Evolutionary conservation across 2,797 vertebrate genomes (phyloP).

Genomic region (Merluccius polli): DNA sequence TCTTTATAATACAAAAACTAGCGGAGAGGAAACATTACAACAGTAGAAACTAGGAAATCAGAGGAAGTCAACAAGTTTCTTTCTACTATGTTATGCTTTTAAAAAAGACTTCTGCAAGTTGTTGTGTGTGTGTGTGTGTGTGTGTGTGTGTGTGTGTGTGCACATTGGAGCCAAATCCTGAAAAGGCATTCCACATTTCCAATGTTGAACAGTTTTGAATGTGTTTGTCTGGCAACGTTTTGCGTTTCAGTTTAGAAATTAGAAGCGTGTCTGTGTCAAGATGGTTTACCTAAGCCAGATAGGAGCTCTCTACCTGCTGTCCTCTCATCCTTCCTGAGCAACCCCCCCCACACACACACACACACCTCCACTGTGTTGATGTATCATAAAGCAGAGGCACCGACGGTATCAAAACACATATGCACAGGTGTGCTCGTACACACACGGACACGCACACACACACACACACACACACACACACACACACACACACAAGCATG

Average conservation of each 20-base stretch:
- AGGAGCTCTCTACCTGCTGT: neutral
- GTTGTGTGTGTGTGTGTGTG: neutral
- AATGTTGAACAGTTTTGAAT: neutral
- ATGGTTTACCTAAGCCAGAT: neutral
- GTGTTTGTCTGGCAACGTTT: neutral
- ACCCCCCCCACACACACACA: neutral
- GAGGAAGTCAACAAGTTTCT: neutral
- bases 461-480: conserved; percentile 20
- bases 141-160: neutral
- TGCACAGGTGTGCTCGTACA: conserved; percentile 9
- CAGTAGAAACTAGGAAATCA: neutral
- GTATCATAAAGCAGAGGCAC: neutral
- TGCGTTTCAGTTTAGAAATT: neutral
- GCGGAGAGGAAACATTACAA: neutral
- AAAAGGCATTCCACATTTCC: neutral
- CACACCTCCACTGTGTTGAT: neutral
- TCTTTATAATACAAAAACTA: neutral
- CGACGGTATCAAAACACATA: neutral
- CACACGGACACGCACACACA: conserved; percentile 24
- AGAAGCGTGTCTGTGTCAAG: neutral
- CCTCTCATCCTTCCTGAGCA: neutral
- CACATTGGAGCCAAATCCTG: neutral
- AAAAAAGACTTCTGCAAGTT: neutral
- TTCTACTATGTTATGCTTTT: neutral
- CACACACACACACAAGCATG: conserved; percentile 14